Evolutionary conservation across 2,797 vertebrate genomes (phyloP).

Genomic region (Esox lucius): DNA sequence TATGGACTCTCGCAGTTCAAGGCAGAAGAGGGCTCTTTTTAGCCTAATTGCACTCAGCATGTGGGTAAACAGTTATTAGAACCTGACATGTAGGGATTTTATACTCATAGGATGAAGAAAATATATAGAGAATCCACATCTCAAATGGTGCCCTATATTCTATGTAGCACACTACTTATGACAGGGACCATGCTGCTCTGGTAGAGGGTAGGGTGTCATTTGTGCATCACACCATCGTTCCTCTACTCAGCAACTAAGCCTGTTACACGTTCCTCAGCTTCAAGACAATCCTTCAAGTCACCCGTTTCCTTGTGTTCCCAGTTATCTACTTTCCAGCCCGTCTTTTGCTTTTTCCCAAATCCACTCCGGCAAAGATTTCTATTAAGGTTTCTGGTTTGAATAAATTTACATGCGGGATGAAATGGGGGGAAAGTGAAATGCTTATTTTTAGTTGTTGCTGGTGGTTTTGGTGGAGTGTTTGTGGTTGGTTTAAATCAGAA

Average conservation of each 20-base stretch:
- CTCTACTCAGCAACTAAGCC: conserved; percentile 50
- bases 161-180: background rate
- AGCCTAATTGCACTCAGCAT: conserved; percentile 74
- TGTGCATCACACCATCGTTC: conserved; percentile 23
- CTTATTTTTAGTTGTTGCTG: conserved; percentile 79
- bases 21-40: conserved; percentile 20
- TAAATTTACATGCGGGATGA: conserved; percentile 74
- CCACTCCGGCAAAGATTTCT: conserved; percentile 33
- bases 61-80: conserved; percentile 74
- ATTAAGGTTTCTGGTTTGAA: conserved; percentile 70
- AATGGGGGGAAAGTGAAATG: conserved; percentile 71
- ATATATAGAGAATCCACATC: background rate
- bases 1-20: background rate
- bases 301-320: conserved; percentile 49
- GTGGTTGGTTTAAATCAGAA: conserved; percentile 77
- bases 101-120: conserved; percentile 46
- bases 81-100: conserved; percentile 64
- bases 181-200: background rate
- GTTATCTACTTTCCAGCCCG: conserved; percentile 56
- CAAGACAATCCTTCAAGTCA: conserved; percentile 58
- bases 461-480: background rate
- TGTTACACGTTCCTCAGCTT: conserved; percentile 50
- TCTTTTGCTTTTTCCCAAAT: conserved; percentile 30
- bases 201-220: conserved; percentile 12
- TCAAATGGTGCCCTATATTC: background rate